Base-by-base conservation (phyloP, 2,888 invertebrate species). In the Yponomeuta plumbellus region DNA sequence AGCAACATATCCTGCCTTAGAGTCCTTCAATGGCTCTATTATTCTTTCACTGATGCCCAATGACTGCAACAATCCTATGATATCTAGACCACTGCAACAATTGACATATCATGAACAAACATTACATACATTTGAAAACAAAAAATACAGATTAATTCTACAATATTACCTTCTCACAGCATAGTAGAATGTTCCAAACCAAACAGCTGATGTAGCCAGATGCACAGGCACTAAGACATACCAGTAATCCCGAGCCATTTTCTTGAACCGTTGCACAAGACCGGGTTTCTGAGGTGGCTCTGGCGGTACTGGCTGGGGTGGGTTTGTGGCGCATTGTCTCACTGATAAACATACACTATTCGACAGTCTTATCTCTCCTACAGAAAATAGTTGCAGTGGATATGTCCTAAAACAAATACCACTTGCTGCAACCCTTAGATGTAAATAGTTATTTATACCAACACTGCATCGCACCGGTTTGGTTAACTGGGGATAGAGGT, bases 231-330 rank as follows among this genome's bases (percentile, higher is more conserved):
- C 92, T 67, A 98, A 88, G 66, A 99, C 96, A 86, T 99, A 98
- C 97, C 99, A 99, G 87, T 99, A 99, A 80, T 98, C 96, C 81
- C 96, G 96, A 80, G 97, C 97, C 95, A 98, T 96, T 77, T 95
- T 92, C 83, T 97, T 98, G 84, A 99, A 97, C 77, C 94, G 94
- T 74, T 96, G 93, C 77, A 97, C 94, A 2, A 98, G 80, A 0
- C 94, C 92, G 73, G 88, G 78, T 80, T 96, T 93, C 72, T 74
- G 72, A 5, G 75, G 72, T 56, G 76, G 57, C 62, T 66, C 76
- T 22, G 73, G 68, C 57, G 70, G 70, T 20, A 65, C 66, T 58
- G 63, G 52, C 17, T 67, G 66, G 67, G 68, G 68, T 65, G 68
- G 72, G 73, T 79, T 76, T 57, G 80, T 77, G 26, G 77, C 71